Base-by-base conservation (phyloP, 2,888 invertebrate genomes). In the Drepana falcataria region DNA sequence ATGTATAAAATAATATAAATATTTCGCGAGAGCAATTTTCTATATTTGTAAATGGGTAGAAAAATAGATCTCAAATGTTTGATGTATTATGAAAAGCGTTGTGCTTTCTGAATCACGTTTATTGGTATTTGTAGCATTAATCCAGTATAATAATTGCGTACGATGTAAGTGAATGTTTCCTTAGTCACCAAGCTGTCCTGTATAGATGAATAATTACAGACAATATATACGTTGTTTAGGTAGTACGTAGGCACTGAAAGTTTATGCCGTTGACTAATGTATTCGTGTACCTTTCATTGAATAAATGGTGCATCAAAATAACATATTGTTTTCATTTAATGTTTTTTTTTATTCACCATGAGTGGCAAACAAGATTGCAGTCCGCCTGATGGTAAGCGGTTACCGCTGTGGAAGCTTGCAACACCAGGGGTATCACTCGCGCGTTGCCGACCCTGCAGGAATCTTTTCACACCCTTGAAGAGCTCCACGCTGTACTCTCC, bases 171-270 rank as follows among this genome's bases (percentile, higher is more conserved):
- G 5, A 37, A 37, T 4, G 81, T 21, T 21, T 81, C 77, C 76
- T 79, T 81, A 81, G 81, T 81, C 79, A 81, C 81, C 64, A 70
- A 80, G 74, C 75, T 75, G 79, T 79, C 79, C 62, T 85, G 83
- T 87, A 87, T 85, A 87, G 82, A 76, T 59, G 65, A 76, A 79
- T 80, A 78, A 80, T 79, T 83, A 82, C 83, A 81, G 90, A 89
- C 89, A 90, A 89, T 89, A 88, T 87, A 81, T 84, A 80, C 70
- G 83, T 86, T 89, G 89, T 88, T 89, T 88, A 89, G 87, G 87
- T 90, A 89, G 89, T 88, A 79, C 68, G 87, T 91, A 89, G 89
- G 82, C 87, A 87, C 86, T 83, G 83, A 84, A 59, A 88, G 83
- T 91, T 90, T 90, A 90, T 88, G 88, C 85, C 80, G 89, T 89